Base-by-base conservation (phyloP, 2,113 vertebrate species). In the Petrocephalus microphthalmus region DNA sequence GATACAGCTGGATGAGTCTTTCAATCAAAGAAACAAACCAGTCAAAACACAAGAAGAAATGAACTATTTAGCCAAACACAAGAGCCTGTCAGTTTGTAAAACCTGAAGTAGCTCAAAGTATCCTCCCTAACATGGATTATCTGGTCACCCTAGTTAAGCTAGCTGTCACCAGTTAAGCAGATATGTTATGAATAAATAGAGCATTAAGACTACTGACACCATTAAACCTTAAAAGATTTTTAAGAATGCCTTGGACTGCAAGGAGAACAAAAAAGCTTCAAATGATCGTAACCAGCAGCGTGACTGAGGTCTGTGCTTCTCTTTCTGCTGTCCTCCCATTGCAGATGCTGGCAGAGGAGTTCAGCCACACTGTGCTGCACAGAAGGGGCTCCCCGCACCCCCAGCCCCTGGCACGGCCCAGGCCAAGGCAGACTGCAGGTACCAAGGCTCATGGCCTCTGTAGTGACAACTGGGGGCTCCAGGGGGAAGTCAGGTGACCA, bases 301-400 rank as follows among this genome's bases (percentile, higher is more conserved):
- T 83, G 45, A 22, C 19, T 83, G 19, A 47, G 19, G 5, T 51
- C 20, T 71, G 82, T 85, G 78, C 53, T 47, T 85, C 8, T 83
- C 29, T 67, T 87, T 25, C 2, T 87, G 33, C 7, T 81, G 89
- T 37, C n/a, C 57, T 90, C 85, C 57, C 56, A 83, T 91, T 91
- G 15, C 89, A 96, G 96, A 49, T 94, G 88, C 87, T 95, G 81
- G 90, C 91, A 54, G 93, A 96, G 90, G 96, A 97, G 90, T 94
- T 96, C 54, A 93, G 81, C 87, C 94, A 92, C 83, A 49, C 83
- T 0, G 89, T 92, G 49, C 84, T 91, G n/a, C 89, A 89, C 54
- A 89, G 88, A 88, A 93, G 91, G 91, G 92, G 82, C 88, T 37
- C 90, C 3, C 56, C 88, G 51, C 86, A 56, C 1, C 84, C 67